phyloP scores from a whole-genome alignment of 2,797 vertebrate species.

The Molothrus aeneus region DNA sequence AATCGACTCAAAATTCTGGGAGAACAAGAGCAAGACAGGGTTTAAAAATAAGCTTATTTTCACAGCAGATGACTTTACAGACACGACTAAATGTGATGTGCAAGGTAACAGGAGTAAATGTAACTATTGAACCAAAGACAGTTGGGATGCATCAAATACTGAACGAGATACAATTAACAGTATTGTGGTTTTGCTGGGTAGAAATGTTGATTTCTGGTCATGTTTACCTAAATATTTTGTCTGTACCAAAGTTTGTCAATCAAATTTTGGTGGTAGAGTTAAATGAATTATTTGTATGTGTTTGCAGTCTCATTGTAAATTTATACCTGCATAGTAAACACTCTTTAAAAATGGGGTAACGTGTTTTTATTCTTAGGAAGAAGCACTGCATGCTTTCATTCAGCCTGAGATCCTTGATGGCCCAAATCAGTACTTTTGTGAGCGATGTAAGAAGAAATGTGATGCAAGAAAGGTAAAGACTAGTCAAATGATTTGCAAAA shows the following conservation, averaged over 20 bases:
- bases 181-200: slow-evolving; percentile 5
- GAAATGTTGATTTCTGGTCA: not conserved
- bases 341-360: slow-evolving; percentile 30
- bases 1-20: not conserved
- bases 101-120: slow-evolving; percentile 35
- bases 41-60: not conserved
- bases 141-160: slow-evolving; percentile 5
- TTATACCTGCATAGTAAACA: not conserved
- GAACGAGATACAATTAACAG: not conserved
- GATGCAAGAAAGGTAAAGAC: slow-evolving; percentile 93
- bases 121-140: not conserved
- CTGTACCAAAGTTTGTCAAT: not conserved
- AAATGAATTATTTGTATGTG: not conserved
- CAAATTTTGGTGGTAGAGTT: not conserved
- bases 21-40: not conserved
- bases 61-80: not conserved
- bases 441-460: slow-evolving; percentile 98
- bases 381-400: slow-evolving; percentile 97
- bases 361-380: slow-evolving; percentile 83
- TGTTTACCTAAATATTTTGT: not conserved
- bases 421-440: slow-evolving; percentile 98
- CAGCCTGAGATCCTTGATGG: slow-evolving; percentile 98
- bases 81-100: slow-evolving; percentile 27
- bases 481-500: not conserved
- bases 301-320: not conserved